A percentile compares a stretch with the other conserved stretches of the same genome.
phyloP scores from a whole-genome alignment of 2,797 vertebrate species.

The Numenius phaeopus region DNA sequence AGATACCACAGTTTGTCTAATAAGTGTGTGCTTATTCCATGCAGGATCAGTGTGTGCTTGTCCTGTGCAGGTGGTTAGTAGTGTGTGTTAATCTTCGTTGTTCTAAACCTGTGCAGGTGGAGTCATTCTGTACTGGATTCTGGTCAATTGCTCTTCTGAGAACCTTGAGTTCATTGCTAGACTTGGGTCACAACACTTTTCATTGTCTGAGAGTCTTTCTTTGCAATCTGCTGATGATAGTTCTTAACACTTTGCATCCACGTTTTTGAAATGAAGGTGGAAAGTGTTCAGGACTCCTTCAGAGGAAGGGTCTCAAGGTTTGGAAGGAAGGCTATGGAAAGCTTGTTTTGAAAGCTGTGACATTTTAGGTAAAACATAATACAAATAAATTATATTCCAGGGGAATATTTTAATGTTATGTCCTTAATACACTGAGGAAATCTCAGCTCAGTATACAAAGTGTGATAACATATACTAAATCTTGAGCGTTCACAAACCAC shows the following conservation, averaged over 20 bases:
- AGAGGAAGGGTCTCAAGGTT: neutral
- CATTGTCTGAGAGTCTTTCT: neutral
- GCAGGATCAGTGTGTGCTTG: neutral
- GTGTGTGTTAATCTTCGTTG: neutral
- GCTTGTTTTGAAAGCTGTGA: neutral
- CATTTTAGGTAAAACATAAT: neutral
- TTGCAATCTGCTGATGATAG: neutral
- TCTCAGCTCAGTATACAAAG: neutral
- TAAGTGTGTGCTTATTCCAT: neutral
- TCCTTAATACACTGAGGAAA: neutral
- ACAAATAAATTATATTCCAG: neutral
- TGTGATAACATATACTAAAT: neutral
- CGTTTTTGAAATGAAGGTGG: neutral
- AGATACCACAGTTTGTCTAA: neutral
- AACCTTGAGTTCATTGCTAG: neutral
- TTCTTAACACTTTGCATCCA: neutral
- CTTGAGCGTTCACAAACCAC: neutral
- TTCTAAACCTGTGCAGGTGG: neutral
- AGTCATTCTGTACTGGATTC: neutral
- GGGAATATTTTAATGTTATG: neutral
- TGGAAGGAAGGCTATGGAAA: neutral
- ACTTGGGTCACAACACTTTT: neutral
- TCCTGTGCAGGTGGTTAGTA: rapidly evolving
- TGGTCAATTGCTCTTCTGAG: neutral
- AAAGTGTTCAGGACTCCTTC: neutral